These are phyloP conservation scores for Thaumatotibia leucotreta DNA, from an alignment of 1,140 invertebrate genomes.

Conservation along the genomic window DNA sequence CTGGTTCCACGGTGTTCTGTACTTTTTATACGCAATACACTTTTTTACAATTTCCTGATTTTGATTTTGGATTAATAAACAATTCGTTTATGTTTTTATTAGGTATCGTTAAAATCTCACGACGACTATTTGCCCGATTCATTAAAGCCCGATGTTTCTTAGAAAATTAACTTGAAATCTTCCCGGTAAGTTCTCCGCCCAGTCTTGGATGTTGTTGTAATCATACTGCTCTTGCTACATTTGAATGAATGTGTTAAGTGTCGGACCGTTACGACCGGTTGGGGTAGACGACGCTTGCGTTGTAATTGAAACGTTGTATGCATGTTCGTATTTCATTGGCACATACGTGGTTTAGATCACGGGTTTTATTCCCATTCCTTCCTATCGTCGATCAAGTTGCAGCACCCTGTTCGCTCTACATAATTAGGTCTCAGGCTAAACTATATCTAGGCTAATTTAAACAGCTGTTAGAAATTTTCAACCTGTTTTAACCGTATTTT, in stretches of 20 bases:
- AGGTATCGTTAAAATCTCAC: too few species aligned
- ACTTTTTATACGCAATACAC: too few species aligned
- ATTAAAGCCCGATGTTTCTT: too few species aligned
- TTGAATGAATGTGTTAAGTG: not conserved
- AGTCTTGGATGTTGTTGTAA: not conserved
- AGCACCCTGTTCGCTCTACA: slow-evolving; percentile 16
- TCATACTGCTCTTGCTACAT: not conserved
- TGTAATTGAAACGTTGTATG: not conserved
- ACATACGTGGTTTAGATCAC: not conserved
- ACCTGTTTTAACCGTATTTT: slow-evolving; percentile 21
- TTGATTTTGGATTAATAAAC: too few species aligned
- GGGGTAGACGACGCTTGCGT: slow-evolving; percentile 14
- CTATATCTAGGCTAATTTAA: slow-evolving; percentile 49
- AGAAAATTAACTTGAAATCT: too few species aligned
- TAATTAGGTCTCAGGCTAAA: slow-evolving; percentile 58
- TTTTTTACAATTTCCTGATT: too few species aligned
- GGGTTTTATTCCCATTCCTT: slow-evolving; percentile 36
- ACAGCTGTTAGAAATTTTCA: slow-evolving; percentile 43
- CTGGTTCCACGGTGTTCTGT: too few species aligned
- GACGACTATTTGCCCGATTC: too few species aligned
- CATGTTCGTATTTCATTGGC: not conserved
- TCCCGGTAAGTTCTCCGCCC: not conserved
- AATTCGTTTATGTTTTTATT: too few species aligned
- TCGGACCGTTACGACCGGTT: slow-evolving; percentile 25
- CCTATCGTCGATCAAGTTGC: slow-evolving; percentile 41